Base-by-base conservation (phyloP, 1,140 invertebrate genomes). In the Adelges cooleyi region DNA sequence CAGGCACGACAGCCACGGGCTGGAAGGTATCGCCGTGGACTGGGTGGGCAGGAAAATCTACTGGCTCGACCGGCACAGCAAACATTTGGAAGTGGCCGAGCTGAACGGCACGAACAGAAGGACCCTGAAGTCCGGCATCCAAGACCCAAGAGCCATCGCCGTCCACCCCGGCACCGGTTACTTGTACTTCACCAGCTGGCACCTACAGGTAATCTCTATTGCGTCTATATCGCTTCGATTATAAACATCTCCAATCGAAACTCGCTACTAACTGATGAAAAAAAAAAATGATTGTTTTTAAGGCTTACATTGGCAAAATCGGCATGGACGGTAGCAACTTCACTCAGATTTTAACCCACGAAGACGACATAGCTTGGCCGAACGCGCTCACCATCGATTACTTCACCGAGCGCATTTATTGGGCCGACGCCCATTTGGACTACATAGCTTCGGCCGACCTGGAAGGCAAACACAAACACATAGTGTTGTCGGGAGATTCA, bases 401-500 rank as follows among this genome's bases (percentile, higher is more conserved):
- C 73, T 95, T 97, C 72, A 93, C 92, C 3, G 87, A 97, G 69
- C 81, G 87, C 69, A 84, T 97, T 17, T 97, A 91, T 77, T 99
- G 91, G 87, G 95, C 94, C 0, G 96, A 99, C 75, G 96, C 95
- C 69, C 96, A 99, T 81, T 79, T 99, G 23, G 95, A 99, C 76
- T 96, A 96, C 69, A 96, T 99, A 29, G 95, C 94, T 22, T 97
- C 85, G 62, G 82, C 88, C 4, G 91, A 96, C 77, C 80, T 97
- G 42, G 90, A 95, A 75, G 93, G 93, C 3, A 82, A 82, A 56
- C 85, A 92, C 72, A 78, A 90, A 3, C 87, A 92, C 65, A 80
- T 88, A 53, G 88, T 95, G 0, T 70, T 95, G 2, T 85, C 85
- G 0, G 91, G 91, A 1, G 72, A 78, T 5, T 79, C 82, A 46